Evolutionary conservation across 2,888 invertebrate genomes (phyloP).

Genomic region (Slavum lentiscoides): DNA sequence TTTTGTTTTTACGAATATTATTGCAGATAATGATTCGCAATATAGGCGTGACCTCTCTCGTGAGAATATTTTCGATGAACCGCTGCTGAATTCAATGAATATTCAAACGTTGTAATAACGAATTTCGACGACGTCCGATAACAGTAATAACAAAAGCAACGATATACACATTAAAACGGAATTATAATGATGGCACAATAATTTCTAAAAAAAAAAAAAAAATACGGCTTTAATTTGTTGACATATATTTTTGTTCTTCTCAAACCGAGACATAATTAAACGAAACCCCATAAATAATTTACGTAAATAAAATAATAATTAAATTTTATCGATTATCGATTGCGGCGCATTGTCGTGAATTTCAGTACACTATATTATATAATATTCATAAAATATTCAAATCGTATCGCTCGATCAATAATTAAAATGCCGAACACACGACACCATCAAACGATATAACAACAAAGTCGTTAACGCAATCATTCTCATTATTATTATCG

Average conservation of each 20-base stretch:
- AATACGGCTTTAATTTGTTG: too few species aligned
- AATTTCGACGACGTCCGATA: not conserved
- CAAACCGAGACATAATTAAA: not conserved
- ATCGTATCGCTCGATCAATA: not conserved
- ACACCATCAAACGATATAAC: not conserved
- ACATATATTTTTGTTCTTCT: not conserved
- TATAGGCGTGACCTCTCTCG: too few species aligned
- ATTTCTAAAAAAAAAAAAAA: too few species aligned
- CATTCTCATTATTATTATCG: too few species aligned
- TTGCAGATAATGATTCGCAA: too few species aligned
- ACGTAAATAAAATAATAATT: too few species aligned
- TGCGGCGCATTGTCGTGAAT: not conserved
- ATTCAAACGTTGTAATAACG: not conserved
- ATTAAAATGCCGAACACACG: conserved; percentile 6
- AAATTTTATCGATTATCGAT: not conserved
- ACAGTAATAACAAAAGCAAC: not conserved
- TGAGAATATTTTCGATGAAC: too few species aligned
- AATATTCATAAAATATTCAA: not conserved
- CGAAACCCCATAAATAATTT: not conserved
- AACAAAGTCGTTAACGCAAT: not conserved
- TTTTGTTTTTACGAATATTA: too few species aligned
- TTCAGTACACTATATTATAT: not conserved
- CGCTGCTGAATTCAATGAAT: too few species aligned
- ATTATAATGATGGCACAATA: not conserved
- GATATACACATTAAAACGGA: not conserved